phyloP scores from a whole-genome alignment of 2,113 vertebrate genomes.

The Apistogramma diplotaenia region DNA sequence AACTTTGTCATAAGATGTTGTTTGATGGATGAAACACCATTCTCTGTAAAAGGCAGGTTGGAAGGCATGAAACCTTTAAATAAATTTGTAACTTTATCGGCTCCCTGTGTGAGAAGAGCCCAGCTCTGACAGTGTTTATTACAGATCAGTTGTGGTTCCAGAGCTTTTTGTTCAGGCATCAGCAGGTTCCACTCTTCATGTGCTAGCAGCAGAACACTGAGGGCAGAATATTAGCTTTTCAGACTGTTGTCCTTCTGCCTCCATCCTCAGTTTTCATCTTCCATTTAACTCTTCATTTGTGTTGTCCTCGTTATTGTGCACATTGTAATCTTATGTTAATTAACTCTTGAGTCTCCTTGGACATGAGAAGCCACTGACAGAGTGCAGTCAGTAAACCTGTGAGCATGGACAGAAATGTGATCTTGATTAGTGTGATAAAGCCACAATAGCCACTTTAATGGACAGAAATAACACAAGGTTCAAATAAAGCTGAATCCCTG shows the following conservation, averaged over 20 bases:
- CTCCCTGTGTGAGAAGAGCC: no score
- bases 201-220: no score
- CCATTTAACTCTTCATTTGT: not conserved
- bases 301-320: not conserved
- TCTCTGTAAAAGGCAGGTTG: no score
- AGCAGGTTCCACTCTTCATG: not conserved
- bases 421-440: not conserved
- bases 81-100: no score
- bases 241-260: not conserved
- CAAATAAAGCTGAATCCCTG: not conserved
- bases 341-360: not conserved
- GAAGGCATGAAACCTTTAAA: no score
- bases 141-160: no score
- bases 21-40: no score
- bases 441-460: not conserved
- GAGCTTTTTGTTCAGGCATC: no score
- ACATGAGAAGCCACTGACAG: not conserved
- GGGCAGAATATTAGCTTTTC: no score
- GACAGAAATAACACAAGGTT: not conserved
- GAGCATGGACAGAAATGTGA: not conserved
- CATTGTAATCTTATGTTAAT: not conserved
- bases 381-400: not conserved
- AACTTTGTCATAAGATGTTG: no score
- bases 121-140: no score
- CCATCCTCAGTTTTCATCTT: not conserved